A percentile compares a stretch with the other conserved stretches of the same genome.
These are phyloP conservation scores for Laspeyria flexula DNA, from an alignment of 2,888 invertebrate species.

Conservation along the genomic window DNA sequence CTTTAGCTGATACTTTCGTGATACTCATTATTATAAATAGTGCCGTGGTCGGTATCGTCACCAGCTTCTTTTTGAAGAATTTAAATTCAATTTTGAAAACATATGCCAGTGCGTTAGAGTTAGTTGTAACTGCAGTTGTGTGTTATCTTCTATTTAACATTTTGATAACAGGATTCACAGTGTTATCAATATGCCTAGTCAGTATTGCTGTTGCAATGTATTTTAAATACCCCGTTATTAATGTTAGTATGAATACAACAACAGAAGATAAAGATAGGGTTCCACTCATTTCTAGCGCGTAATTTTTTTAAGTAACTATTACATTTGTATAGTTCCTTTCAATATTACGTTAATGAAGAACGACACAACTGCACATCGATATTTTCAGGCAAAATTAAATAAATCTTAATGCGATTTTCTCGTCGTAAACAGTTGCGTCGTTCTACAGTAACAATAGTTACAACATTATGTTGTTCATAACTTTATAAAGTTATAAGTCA, in stretches of 20 bases:
- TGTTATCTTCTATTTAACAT: constrained; percentile 95
- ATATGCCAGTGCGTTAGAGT: constrained; percentile 96
- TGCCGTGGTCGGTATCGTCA: constrained; percentile 96
- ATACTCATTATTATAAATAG: constrained; percentile 94
- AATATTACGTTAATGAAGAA: too few relatives aligned
- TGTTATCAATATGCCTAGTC: constrained; percentile 93
- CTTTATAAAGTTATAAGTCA: too few relatives aligned
- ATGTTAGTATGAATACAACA: constrained; percentile 52
- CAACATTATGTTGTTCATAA: too few relatives aligned
- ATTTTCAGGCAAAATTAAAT: too few relatives aligned
- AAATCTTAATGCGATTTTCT: too few relatives aligned
- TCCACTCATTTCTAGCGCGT: constrained; percentile 49
- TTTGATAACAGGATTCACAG: constrained; percentile 93
- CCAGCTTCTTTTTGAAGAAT: constrained; percentile 96
- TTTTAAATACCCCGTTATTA: constrained; percentile 94
- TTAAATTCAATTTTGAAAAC: constrained; percentile 98
- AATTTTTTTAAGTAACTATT: constrained; percentile 20
- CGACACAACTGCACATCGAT: too few relatives aligned
- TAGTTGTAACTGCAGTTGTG: constrained; percentile 95
- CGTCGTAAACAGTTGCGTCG: too few relatives aligned
- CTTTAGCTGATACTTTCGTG: constrained; percentile 89
- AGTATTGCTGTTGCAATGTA: constrained; percentile 94
- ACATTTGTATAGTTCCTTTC: neutral
- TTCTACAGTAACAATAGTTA: too few relatives aligned
- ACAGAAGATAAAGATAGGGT: constrained; percentile 55